Base-by-base conservation (phyloP, 2,888 invertebrate genomes). In the Tenthredo livida region DNA sequence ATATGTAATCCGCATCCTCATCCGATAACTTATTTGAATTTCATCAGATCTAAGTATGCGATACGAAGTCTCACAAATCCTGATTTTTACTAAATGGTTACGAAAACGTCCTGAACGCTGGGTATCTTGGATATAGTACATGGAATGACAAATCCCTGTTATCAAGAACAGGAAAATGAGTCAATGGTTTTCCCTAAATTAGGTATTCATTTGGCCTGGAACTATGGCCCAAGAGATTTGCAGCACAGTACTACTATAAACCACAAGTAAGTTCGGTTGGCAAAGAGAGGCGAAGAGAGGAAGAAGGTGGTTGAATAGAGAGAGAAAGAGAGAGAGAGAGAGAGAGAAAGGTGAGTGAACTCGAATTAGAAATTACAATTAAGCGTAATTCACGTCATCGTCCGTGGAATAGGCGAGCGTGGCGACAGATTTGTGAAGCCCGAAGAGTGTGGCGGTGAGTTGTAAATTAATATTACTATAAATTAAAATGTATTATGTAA, bases 401-500 rank as follows among this genome's bases (percentile, higher is more conserved):
- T 80, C 61, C 50, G 58, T 80, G 80, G 58, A 80, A 80, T 40
- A 50, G 80, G 17, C 37, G 58, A 80, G 40, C 37, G 43, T 40
- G 80, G 80, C 80, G 80, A 80, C 80, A 80, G 80, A 80, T 80
- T 80, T 80, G 80, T 58, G 80, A 50, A 80, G 37, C 80, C 61
- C 21, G 40, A 61, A 80, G 80, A 80, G 50, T 29, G 80, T 58
- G 61, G 80, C 80, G 80, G 58, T 61, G 80, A 85, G 85, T 88
- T 87, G 89, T 88, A 89, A 88, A 88, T 90, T 88, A 89, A 89
- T 89, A 90, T 88, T 88, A 85, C 88, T 88, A 87, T 87, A 87
- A 90, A 90, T 90, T 89, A 90, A 90, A 90, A 89, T 88, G 87
- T 88, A 89, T 90, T 90, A 88, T 89, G 88, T 86, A 89, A 90